A percentile compares a stretch with the other conserved stretches of the same genome.
Conservation (phyloP, 2,888 invertebrate species). For the Koerneria pararmatus region DNA sequence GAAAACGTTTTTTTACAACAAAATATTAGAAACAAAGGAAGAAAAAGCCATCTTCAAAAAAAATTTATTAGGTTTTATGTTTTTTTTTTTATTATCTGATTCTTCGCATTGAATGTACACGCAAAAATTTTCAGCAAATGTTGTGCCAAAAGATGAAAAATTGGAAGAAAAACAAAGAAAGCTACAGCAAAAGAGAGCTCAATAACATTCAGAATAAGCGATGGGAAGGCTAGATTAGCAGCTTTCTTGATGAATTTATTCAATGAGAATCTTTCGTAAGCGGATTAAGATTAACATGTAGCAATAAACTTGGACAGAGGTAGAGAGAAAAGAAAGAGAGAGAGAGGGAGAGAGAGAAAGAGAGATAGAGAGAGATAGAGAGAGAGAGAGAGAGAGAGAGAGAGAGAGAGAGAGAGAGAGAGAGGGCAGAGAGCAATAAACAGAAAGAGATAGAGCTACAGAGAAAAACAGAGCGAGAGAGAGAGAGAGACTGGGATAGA, state of each 20-base stretch:
- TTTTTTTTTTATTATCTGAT: no score
- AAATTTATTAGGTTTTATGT: no score
- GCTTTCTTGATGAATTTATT: no score
- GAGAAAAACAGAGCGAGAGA: no score
- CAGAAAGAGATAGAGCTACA: no score
- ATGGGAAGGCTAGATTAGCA: background rate
- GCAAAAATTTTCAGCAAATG: no score
- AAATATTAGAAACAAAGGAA: no score
- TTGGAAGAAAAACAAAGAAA: background rate
- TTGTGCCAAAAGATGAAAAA: no score
- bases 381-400: background rate
- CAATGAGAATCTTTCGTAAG: background rate
- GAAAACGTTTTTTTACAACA: no score
- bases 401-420: background rate
- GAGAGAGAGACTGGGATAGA: no score
- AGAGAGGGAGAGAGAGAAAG: slow-evolving; percentile 8
- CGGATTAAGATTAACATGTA: slow-evolving; percentile 6
- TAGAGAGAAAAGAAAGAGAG: slow-evolving; percentile 12
- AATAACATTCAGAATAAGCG: background rate
- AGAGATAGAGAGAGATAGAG: background rate
- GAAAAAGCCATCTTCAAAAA: no score
- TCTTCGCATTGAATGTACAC: no score
- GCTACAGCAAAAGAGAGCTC: background rate
- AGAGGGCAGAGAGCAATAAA: slow-evolving; percentile 4
- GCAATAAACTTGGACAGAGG: slow-evolving; percentile 1